phyloP scores from a whole-genome alignment of 1,140 invertebrate species.

The Drosophila sp. region DNA sequence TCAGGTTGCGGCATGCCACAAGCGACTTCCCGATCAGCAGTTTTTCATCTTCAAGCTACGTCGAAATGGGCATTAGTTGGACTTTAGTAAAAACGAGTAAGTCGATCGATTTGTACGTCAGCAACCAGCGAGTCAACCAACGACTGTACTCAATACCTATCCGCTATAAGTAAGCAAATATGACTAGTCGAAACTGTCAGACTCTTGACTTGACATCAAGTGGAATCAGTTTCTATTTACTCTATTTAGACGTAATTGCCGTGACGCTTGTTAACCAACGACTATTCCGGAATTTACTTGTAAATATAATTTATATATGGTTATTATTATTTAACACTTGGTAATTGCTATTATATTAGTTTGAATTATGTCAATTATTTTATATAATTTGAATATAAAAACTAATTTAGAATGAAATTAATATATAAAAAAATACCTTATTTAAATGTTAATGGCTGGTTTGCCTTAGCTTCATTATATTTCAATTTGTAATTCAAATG shows the following conservation, averaged over 20 bases:
- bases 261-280: background rate
- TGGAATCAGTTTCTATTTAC: constrained; percentile 9
- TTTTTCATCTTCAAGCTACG: background rate
- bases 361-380: too few relatives aligned
- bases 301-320: background rate
- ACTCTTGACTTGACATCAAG: background rate
- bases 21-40: constrained; percentile 25
- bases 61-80: constrained; percentile 10
- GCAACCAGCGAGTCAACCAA: constrained; percentile 5
- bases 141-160: background rate
- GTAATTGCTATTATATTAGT: background rate
- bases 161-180: constrained; percentile 15
- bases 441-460: too few relatives aligned
- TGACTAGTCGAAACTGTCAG: background rate
- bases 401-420: too few relatives aligned
- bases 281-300: background rate
- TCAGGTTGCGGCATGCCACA: constrained; percentile 19
- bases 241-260: constrained; percentile 21
- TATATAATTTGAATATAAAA: too few relatives aligned
- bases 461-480: too few relatives aligned
- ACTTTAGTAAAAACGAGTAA: constrained; percentile 29
- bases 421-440: too few relatives aligned
- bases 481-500: background rate
- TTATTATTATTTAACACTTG: too few relatives aligned
- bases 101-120: constrained; percentile 12